Conservation (phyloP, 1,140 invertebrate genomes). For the Venturia canescens region DNA sequence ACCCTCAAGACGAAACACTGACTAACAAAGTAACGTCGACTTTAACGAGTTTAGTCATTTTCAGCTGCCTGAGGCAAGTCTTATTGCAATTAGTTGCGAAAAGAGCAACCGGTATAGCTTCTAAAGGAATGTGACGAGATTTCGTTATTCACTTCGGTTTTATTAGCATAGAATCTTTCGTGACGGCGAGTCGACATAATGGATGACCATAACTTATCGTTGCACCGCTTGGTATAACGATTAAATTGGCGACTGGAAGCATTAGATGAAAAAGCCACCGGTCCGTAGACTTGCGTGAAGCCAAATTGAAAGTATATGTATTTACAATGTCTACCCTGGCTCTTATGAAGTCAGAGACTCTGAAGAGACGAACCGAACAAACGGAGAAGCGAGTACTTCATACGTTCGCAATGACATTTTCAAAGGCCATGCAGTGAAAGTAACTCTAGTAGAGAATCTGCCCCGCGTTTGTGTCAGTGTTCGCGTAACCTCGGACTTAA, state of each 20-base stretch:
- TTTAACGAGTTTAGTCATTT: neutral
- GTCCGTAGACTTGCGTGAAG: neutral
- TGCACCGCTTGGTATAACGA: neutral
- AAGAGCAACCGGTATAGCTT: conserved; percentile 11
- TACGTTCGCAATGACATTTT: conserved; percentile 62
- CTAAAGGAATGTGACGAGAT: neutral
- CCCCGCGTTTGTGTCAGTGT: conserved; percentile 53
- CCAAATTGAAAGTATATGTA: neutral
- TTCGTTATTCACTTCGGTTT: neutral
- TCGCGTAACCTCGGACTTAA: conserved; percentile 52
- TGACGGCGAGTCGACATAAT: neutral
- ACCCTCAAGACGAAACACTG: too few relatives aligned
- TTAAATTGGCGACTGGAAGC: neutral
- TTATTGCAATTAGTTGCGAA: neutral
- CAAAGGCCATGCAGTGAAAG: conserved; percentile 67
- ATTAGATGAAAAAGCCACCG: neutral
- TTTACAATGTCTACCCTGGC: neutral
- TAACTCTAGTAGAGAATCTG: conserved; percentile 49
- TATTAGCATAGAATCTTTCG: neutral
- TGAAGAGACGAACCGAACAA: neutral
- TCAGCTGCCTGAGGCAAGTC: neutral
- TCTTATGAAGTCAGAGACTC: neutral
- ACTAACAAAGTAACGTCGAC: too few relatives aligned
- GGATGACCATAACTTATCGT: conserved; percentile 29
- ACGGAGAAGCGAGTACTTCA: conserved; percentile 10